Percentiles rank a stretch among this genome's conserved stretches.
Conservation (phyloP, 37 sponge, comb jelly and placozoan genomes). For the Geodia barretti region DNA sequence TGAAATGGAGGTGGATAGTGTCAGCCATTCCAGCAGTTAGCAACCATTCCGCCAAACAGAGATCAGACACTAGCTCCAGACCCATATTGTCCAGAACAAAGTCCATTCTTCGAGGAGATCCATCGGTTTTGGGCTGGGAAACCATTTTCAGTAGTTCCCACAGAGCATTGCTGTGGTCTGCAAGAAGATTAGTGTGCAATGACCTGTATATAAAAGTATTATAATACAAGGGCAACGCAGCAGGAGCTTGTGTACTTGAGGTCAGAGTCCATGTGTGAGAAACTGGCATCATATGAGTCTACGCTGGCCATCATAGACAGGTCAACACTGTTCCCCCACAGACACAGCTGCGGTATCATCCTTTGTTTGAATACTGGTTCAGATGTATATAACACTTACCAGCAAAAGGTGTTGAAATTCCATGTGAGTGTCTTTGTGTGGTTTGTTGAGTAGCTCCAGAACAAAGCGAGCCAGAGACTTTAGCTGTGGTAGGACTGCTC, state of each 20-base stretch:
- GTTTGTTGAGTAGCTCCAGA: constrained; percentile 1
- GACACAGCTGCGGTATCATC: constrained; percentile 68
- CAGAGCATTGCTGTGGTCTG: constrained; percentile 60
- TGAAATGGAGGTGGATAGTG: constrained; percentile 81
- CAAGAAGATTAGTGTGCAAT: constrained; percentile 66
- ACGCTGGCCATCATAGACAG: constrained; percentile 84
- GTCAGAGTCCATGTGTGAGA: constrained; percentile 1
- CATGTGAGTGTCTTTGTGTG: neutral
- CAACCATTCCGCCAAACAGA: constrained; percentile 91
- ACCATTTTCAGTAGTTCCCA: constrained; percentile 77
- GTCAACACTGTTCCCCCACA: constrained; percentile 99
- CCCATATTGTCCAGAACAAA: constrained; percentile 97
- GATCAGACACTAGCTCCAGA: constrained; percentile 92
- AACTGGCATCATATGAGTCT: constrained; percentile 60
- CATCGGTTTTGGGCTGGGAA: constrained; percentile 7
- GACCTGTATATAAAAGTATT: neutral
- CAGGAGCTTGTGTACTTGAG: neutral
- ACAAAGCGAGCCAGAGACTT: constrained; percentile 19
- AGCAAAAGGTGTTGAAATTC: constrained; percentile 69
- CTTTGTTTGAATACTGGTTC: neutral
- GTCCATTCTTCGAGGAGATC: constrained; percentile 58
- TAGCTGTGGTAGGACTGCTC: constrained; percentile 30
- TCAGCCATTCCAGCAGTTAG: constrained; percentile 52
- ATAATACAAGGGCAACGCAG: neutral
- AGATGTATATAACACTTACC: constrained; percentile 41